Evolutionary conservation across 1,140 invertebrate species (phyloP).

Genomic region (Pseudomyrmex gracilis): DNA sequence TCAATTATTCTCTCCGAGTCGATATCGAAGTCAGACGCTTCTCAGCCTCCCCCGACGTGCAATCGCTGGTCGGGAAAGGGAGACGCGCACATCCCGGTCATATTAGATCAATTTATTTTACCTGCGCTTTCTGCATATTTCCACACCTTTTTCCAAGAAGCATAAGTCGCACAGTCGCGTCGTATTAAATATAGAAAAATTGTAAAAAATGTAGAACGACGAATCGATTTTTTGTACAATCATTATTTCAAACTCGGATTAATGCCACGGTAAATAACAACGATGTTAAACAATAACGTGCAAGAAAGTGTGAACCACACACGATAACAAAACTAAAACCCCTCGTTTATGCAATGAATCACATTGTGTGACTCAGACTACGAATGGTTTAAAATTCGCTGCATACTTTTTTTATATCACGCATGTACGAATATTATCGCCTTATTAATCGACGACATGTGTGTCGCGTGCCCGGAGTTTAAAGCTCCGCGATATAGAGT

Average conservation of each 20-base stretch:
- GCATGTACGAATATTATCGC: conserved; percentile 35
- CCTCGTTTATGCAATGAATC: conserved; percentile 21
- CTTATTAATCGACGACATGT: conserved; percentile 7
- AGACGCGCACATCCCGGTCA: background rate
- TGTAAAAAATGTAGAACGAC: background rate
- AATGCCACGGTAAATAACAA: background rate
- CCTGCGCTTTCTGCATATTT: background rate
- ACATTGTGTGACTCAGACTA: conserved; percentile 35
- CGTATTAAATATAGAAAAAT: background rate
- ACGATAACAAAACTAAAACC: conserved; percentile 16
- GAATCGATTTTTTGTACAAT: background rate
- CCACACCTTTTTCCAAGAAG: background rate
- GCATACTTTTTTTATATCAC: background rate
- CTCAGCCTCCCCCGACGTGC: conserved; percentile 15
- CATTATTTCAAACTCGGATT: background rate
- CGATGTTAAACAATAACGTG: background rate
- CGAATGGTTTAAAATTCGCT: background rate
- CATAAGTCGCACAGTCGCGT: background rate
- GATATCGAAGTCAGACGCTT: conserved; percentile 36
- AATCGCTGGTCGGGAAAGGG: background rate
- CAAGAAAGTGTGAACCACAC: conserved; percentile 21
- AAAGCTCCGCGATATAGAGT: background rate
- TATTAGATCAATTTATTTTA: conserved; percentile 35
- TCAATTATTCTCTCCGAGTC: conserved; percentile 38
- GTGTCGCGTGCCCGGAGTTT: conserved; percentile 1